Base-by-base conservation (phyloP, 2,797 vertebrate species). In the Atherinosoma microstoma region DNA sequence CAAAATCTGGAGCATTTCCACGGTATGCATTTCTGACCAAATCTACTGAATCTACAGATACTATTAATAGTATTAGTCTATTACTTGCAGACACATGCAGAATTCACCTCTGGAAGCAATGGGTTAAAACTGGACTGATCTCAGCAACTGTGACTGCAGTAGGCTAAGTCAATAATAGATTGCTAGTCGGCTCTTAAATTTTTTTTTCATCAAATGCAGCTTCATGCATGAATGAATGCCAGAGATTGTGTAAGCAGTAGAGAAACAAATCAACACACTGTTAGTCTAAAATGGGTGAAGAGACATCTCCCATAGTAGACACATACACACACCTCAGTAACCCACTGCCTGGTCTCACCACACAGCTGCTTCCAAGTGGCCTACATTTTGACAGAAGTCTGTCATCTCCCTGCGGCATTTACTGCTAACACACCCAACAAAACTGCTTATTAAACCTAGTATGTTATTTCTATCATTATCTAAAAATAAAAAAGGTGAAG, bases 351-450 rank as follows among this genome's bases (percentile, higher is more conserved):
- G 3, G 30, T 75, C 80, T 85, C 73, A 75, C 73, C 35, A 51
- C 70, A 75, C 86, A 87, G 82, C 87, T 89, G 87, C 85, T 84
- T 76, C 84, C 85, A 86, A 83, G 59, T 81, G 84, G 84, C 73
- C 84, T 87, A 84, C 86, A 86, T 85, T 81, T 40, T 79, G 80
- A 81, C 64, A 76, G 36, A 73, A 86, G 76, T 79, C 64, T 57
- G 67, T 63, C 63, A 76, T 73, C 73, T 42, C 76, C 84, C 84
- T 72, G 76, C 75, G 85, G 84, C 83, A 22, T 58, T 27, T 56
- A 63, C 79, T 64, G 72, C 69, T 64, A 79, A 73, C 58, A 68
- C 67, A 75, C 76, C 67, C 70, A 67, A 72, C 27, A 13, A 62
- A 62, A 70, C 53, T 66, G 67, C 70, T 77, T 83, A 84, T 87